Evolutionary conservation across 2,113 vertebrate species (phyloP).

Genomic region (Lanius collurio): DNA sequence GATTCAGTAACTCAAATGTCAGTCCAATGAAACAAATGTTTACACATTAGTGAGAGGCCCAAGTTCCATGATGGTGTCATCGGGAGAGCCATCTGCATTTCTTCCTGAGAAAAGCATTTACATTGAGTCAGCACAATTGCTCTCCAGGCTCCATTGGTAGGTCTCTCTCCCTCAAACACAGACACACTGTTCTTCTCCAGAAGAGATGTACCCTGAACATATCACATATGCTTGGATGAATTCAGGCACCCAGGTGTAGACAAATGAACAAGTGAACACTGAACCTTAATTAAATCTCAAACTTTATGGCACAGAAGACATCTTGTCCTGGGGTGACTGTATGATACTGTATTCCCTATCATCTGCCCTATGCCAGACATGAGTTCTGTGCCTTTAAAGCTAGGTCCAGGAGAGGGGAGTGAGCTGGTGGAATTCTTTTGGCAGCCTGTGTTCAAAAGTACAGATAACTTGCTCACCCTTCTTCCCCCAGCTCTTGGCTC

Average conservation of each 20-base stretch:
- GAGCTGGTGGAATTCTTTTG: too few relatives aligned
- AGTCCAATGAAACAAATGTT: not conserved
- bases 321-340: too few relatives aligned
- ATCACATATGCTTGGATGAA: not conserved
- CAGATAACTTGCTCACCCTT: too few relatives aligned
- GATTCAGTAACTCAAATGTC: not conserved
- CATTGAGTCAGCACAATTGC: not conserved
- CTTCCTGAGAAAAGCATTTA: not conserved
- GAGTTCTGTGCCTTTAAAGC: too few relatives aligned
- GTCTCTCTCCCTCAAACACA: not conserved
- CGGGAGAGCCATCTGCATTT: not conserved
- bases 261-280: not conserved
- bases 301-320: not conserved
- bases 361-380: too few relatives aligned
- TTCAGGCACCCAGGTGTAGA: not conserved
- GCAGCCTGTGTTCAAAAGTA: too few relatives aligned
- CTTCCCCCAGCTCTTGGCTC: too few relatives aligned
- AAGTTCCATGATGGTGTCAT: rapidly evolving
- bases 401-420: too few relatives aligned
- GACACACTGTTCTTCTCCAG: not conserved
- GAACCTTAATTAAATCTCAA: not conserved
- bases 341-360: too few relatives aligned
- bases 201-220: not conserved
- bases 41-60: not conserved
- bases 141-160: not conserved